These are phyloP conservation scores for Cheirogaleus medius DNA, from an alignment of 2,113 vertebrate genomes.

Conservation along the genomic window DNA sequence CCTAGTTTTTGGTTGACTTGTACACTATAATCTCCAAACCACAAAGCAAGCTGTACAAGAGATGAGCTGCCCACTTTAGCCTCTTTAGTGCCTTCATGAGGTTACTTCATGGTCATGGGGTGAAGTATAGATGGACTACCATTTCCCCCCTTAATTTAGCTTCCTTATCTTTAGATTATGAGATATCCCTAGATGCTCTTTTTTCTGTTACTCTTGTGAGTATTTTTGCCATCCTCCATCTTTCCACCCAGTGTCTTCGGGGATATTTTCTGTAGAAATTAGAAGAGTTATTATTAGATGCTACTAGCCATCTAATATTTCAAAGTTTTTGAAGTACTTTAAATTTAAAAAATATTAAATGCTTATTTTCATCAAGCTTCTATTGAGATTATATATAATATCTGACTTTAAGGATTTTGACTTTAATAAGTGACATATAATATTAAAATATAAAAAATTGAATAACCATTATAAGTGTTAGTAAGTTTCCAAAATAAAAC, in stretches of 20 bases:
- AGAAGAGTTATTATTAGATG: not conserved
- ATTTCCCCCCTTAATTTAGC: not conserved
- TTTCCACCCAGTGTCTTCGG: not conserved
- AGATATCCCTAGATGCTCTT: not conserved
- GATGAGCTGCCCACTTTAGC: not conserved
- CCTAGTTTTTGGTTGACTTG: not conserved
- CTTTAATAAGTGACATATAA: not conserved
- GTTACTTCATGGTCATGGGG: not conserved
- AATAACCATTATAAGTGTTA: not conserved
- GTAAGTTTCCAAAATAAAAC: not conserved
- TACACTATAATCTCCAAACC: not conserved
- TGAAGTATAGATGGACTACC: not conserved
- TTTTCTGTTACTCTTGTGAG: not conserved
- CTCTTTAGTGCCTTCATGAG: not conserved
- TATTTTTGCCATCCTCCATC: not conserved
- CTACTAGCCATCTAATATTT: not conserved
- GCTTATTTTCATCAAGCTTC: not conserved
- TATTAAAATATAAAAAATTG: slow-evolving; percentile 10
- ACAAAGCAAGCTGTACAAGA: not conserved
- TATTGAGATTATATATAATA: not conserved
- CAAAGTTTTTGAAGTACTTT: not conserved
- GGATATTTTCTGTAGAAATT: not conserved
- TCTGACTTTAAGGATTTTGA: slow-evolving; percentile 22
- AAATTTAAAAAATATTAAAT: not conserved
- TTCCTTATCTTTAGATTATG: not conserved